These are phyloP conservation scores for Cyprinodon variegatus DNA, from an alignment of 2,113 vertebrate genomes.

Conservation along the genomic window DNA sequence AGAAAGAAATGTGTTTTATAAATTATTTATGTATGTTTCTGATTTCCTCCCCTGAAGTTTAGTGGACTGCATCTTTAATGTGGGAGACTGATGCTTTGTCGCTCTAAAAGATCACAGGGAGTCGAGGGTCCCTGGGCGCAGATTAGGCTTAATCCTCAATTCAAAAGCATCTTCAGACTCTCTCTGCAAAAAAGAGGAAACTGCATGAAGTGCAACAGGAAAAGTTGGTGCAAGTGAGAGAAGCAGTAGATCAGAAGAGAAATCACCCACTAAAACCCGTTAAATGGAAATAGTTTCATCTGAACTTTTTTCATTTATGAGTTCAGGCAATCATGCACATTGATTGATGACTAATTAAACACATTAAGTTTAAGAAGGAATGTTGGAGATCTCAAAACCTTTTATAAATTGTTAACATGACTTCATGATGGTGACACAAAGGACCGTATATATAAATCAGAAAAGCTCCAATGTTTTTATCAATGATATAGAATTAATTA, in stretches of 20 bases:
- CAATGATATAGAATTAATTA: too few relatives aligned
- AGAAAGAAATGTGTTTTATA: conserved; percentile 26
- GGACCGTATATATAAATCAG: neutral
- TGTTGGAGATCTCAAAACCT: neutral
- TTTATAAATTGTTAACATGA: neutral
- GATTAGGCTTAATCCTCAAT: conserved; percentile 53
- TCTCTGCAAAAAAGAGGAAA: conserved; percentile 29
- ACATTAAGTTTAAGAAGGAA: neutral
- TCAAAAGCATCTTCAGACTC: conserved; percentile 38
- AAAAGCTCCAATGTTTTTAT: neutral
- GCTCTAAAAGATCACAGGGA: conserved; percentile 47
- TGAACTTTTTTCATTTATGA: neutral
- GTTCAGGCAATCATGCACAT: neutral
- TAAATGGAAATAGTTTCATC: neutral
- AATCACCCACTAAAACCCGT: neutral
- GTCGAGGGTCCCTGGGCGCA: conserved; percentile 40
- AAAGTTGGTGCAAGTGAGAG: neutral
- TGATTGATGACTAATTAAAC: neutral
- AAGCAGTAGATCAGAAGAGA: neutral
- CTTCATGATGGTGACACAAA: neutral
- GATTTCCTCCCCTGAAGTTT: conserved; percentile 35
- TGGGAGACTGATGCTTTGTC: conserved; percentile 38
- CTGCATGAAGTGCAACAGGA: conserved; percentile 8
- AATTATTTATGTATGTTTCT: conserved; percentile 32
- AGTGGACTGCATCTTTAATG: conserved; percentile 50